Evolutionary conservation across 2,797 vertebrate species (phyloP).

Genomic region (Hypotaenidia okinawae): DNA sequence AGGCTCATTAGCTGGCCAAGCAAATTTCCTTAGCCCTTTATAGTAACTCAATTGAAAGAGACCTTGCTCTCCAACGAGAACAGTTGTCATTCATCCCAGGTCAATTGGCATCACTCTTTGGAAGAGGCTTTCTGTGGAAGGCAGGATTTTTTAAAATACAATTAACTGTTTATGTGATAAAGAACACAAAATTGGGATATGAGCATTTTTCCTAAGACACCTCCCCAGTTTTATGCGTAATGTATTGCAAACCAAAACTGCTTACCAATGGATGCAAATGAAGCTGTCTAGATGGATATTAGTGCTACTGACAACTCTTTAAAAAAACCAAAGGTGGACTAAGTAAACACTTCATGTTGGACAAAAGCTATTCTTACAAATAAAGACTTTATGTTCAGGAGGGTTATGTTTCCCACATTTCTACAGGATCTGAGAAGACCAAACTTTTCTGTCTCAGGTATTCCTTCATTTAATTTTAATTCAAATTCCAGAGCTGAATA

Average conservation of each 20-base stretch:
- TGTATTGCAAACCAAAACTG: background rate
- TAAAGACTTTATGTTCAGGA: background rate
- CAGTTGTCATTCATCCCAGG: background rate
- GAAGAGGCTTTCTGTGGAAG: background rate
- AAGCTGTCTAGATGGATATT: background rate
- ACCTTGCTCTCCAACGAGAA: background rate
- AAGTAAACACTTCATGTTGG: background rate
- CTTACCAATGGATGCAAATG: background rate
- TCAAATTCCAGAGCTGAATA: slow-evolving; percentile 76
- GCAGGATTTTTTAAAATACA: background rate
- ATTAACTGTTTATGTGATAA: background rate
- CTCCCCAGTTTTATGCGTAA: background rate
- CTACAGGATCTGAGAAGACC: slow-evolving; percentile 36
- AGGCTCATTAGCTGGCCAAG: background rate
- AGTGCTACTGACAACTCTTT: background rate
- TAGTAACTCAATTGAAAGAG: background rate
- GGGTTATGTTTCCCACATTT: slow-evolving; percentile 3
- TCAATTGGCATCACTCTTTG: background rate
- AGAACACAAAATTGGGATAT: background rate
- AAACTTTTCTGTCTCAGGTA: slow-evolving; percentile 65
- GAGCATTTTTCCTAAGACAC: background rate
- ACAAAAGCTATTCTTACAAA: slow-evolving; percentile 21
- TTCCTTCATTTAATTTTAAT: slow-evolving; percentile 77
- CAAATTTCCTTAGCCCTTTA: background rate
- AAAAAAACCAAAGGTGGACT: background rate